Percentiles rank a stretch among this genome's conserved stretches.
Conservation (phyloP, 2,113 vertebrate genomes). For the Mandrillus leucophaeus region DNA sequence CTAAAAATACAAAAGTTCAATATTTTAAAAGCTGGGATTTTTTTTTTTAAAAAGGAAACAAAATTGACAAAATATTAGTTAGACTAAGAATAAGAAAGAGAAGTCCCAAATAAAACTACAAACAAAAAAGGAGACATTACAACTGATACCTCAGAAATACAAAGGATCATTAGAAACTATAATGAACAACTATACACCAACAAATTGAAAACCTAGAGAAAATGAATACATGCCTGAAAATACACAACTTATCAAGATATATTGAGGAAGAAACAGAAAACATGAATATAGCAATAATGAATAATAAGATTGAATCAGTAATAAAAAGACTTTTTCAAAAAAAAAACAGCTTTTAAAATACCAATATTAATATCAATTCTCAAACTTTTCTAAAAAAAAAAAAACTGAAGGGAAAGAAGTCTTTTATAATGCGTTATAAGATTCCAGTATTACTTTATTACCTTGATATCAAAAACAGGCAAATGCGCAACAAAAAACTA, state of each 20-base stretch:
- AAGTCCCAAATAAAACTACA: neutral
- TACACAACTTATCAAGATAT: neutral
- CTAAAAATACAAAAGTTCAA: neutral
- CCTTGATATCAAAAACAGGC: neutral
- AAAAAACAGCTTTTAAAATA: too few species aligned
- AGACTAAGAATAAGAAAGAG: neutral
- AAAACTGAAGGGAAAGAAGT: neutral
- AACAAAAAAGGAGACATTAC: neutral
- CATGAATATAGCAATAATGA: neutral
- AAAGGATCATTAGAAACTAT: neutral
- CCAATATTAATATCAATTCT: neutral
- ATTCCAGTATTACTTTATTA: neutral
- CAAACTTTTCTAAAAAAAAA: neutral
- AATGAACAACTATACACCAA: neutral
- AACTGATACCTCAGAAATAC: neutral
- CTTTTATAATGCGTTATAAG: neutral
- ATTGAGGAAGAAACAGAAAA: neutral
- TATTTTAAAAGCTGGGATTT: neutral
- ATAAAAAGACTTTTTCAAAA: neutral
- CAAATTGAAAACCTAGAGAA: neutral
- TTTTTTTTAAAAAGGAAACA: neutral
- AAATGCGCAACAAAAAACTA: neutral
- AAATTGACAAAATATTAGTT: neutral
- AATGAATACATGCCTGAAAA: neutral
- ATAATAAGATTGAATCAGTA: neutral